Evolutionary conservation across 2,113 vertebrate species (phyloP).

Genomic region (Percina caprodes): DNA sequence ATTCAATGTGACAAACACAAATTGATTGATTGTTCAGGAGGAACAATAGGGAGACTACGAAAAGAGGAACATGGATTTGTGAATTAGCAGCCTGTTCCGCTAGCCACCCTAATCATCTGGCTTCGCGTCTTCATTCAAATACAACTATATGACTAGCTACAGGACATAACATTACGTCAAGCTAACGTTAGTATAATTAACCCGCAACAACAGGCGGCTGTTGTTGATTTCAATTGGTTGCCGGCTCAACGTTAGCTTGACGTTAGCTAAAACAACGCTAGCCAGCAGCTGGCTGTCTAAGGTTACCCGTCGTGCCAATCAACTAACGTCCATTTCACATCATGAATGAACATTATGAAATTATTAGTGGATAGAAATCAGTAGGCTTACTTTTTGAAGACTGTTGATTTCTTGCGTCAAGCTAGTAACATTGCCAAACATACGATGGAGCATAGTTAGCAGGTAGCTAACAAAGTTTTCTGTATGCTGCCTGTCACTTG

Average conservation of each 20-base stretch:
- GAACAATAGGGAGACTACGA: not conserved
- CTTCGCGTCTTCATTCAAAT: not conserved
- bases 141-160: not conserved
- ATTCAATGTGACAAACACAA: not conserved
- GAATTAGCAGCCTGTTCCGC: not conserved
- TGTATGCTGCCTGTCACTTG: conserved; percentile 25
- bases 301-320: not conserved
- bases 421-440: conserved; percentile 13
- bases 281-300: conserved; percentile 45
- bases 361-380: not conserved
- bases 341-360: too few relatives aligned
- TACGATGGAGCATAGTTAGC: conserved; percentile 58
- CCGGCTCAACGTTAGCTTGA: not conserved
- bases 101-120: not conserved
- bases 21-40: not conserved
- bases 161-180: not conserved
- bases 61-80: conserved; percentile 35
- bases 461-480: conserved; percentile 74
- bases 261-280: conserved; percentile 52
- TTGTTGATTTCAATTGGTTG: not conserved
- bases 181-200: not conserved
- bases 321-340: not conserved
- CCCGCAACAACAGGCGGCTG: not conserved
- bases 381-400: conserved; percentile 28
- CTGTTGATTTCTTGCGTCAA: not conserved